These are phyloP conservation scores for Pogonophryne albipinna DNA, from an alignment of 2,797 vertebrate genomes.

Conservation along the genomic window DNA sequence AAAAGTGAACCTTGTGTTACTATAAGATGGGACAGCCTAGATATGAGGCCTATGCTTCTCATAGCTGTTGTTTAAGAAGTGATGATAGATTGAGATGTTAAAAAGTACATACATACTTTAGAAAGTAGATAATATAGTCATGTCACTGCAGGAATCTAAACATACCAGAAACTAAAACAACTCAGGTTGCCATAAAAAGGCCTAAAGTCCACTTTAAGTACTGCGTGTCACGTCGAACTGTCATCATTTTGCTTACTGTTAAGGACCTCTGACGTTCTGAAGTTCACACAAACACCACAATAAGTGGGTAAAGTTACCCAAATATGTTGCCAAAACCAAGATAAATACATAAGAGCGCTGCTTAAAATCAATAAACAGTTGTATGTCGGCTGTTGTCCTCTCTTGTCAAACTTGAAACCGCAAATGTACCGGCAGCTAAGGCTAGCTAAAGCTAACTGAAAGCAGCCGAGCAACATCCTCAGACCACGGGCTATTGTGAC, in stretches of 20 bases:
- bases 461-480: slow-evolving; percentile 17
- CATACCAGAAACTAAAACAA: not conserved
- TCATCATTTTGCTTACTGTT: slow-evolving; percentile 19
- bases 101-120: not conserved
- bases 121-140: not conserved
- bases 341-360: not conserved
- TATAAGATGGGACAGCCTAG: not conserved
- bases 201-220: not conserved
- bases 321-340: not conserved
- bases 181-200: not conserved
- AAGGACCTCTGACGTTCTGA: slow-evolving; percentile 2
- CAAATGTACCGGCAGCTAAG: slow-evolving; percentile 1
- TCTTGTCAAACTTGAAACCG: slow-evolving; percentile 11
- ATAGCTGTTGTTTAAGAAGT: not conserved
- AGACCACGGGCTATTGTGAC: slow-evolving; percentile 59
- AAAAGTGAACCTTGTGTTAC: not conserved
- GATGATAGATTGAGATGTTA: not conserved
- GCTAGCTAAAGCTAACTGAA: slow-evolving; percentile 26
- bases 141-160: not conserved
- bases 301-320: not conserved
- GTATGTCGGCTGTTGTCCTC: not conserved
- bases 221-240: not conserved
- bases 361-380: not conserved
- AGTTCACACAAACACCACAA: slow-evolving; percentile 13
- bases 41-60: not conserved